Percentiles rank a stretch among this genome's conserved stretches.
These are phyloP conservation scores for Myiothlypis chrysogaster DNA, from an alignment of 2,797 vertebrate species.

Conservation along the genomic window DNA sequence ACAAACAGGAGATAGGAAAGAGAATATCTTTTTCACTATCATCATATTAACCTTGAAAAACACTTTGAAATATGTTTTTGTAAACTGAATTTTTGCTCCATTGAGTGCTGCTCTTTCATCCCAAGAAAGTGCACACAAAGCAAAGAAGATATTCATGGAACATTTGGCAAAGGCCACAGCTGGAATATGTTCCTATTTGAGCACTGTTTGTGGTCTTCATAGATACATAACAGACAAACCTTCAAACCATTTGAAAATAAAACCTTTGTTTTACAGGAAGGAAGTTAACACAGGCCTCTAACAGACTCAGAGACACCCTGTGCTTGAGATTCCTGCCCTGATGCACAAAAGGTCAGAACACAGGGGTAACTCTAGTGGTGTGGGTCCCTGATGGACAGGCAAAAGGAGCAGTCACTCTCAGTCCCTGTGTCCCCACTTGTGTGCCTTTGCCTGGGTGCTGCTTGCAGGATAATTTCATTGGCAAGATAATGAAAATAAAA, in stretches of 20 bases:
- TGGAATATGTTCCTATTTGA: not conserved
- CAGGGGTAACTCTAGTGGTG: fast-evolving
- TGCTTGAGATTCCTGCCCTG: not conserved
- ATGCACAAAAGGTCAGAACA: not conserved
- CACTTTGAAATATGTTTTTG: not conserved
- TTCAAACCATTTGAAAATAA: not conserved
- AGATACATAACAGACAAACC: not conserved
- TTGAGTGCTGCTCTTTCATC: not conserved
- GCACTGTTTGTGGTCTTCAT: not conserved
- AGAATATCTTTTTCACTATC: not conserved
- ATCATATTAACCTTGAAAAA: conserved; percentile 9
- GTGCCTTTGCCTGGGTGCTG: not conserved
- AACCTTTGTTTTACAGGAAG: not conserved
- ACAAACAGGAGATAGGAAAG: not conserved
- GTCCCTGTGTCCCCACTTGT: too few relatives aligned
- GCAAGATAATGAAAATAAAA: not conserved
- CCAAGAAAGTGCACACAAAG: not conserved
- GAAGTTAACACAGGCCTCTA: too few relatives aligned
- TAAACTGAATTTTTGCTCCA: not conserved
- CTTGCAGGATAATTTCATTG: not conserved
- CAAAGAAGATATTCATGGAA: not conserved
- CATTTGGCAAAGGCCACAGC: not conserved
- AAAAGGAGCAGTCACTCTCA: not conserved
- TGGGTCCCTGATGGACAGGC: not conserved
- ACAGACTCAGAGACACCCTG: not conserved